Base-by-base conservation (phyloP, 2,113 vertebrate genomes). In the Platichthys stellatus region DNA sequence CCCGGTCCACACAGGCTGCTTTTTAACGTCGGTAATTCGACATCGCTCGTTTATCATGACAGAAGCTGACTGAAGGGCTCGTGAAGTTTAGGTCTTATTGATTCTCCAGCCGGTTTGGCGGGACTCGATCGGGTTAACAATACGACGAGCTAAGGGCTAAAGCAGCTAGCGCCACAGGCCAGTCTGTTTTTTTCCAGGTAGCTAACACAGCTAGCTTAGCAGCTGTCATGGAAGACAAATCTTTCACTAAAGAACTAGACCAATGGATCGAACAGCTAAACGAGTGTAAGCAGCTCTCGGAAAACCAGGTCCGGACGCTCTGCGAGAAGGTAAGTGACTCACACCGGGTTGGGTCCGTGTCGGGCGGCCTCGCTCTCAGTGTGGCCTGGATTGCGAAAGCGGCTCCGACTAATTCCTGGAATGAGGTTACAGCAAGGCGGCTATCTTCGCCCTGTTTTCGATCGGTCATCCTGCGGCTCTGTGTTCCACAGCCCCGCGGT, bases 211-310 rank as follows among this genome's bases (percentile, higher is more conserved):
- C 70, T 89, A 89, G 85, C 71, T 72, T 69, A 76, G 47, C 77
- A 51, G 82, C 87, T 76, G 87, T 72, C 79, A 95, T 95, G 94
- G 94, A 95, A 77, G 94, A 95, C 88, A 95, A 95, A 90, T 87
- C 90, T 4, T 95, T 95, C 28, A 94, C 94, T 38, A 95, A 95
- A 88, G 94, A 95, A 20, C 69, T 95, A 72, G 94, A 95, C 87
- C 93, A 94, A 20, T 95, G 94, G 94, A 93, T 95, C 81, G 94
- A 95, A 66, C 94, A 95, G 83, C 91, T 95, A 45, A 94, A 95
- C 40, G 94, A 95, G 84, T 95, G 94, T 40, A 95, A 94, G 88
- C 94, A 95, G 82, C 90, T 95, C 26, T 76, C 90, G 74, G 94
- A 95, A 63, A 94, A 94, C 80, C 94, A 95, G 77, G 94, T 95